Percentiles rank a stretch among this genome's conserved stretches.
Evolutionary conservation across 2,113 vertebrate species (phyloP).

Genomic region (Gallinago jamesoni): DNA sequence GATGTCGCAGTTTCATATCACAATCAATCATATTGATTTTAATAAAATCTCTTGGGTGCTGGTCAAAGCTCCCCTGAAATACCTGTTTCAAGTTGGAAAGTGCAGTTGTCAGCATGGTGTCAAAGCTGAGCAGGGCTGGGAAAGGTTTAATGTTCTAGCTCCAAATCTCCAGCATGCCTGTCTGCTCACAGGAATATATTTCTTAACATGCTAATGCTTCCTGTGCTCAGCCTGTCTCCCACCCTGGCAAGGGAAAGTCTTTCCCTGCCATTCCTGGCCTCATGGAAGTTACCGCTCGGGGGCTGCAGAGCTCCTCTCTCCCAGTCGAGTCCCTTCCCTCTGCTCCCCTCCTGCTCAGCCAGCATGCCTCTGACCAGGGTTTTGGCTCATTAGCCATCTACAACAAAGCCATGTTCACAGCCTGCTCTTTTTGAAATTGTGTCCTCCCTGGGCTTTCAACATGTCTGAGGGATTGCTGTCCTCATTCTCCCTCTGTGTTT

Average conservation of each 20-base stretch:
- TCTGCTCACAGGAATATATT: neutral
- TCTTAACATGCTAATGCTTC: neutral
- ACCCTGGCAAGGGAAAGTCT: neutral
- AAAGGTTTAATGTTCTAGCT: neutral
- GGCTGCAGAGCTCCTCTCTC: neutral
- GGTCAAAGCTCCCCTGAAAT: conserved; percentile 1
- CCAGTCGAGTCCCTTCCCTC: neutral
- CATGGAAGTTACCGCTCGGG: neutral
- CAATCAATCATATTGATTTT: neutral
- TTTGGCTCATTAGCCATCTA: conserved; percentile 8
- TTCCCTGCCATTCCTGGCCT: neutral
- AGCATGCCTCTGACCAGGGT: neutral
- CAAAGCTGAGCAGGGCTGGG: neutral
- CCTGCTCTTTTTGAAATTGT: neutral
- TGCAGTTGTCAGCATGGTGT: neutral
- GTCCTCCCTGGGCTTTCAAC: conserved; percentile 26
- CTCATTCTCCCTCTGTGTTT: neutral
- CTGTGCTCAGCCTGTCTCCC: neutral
- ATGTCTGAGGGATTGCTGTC: conserved; percentile 4
- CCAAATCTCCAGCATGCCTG: neutral
- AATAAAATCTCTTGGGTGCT: neutral
- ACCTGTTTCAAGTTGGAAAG: neutral
- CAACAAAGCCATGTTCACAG: conserved; percentile 17
- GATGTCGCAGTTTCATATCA: neutral
- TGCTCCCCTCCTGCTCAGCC: neutral